A percentile compares a stretch with the other conserved stretches of the same genome.
Conservation (phyloP, 2,888 invertebrate genomes). For the Parnassius glacialis region DNA sequence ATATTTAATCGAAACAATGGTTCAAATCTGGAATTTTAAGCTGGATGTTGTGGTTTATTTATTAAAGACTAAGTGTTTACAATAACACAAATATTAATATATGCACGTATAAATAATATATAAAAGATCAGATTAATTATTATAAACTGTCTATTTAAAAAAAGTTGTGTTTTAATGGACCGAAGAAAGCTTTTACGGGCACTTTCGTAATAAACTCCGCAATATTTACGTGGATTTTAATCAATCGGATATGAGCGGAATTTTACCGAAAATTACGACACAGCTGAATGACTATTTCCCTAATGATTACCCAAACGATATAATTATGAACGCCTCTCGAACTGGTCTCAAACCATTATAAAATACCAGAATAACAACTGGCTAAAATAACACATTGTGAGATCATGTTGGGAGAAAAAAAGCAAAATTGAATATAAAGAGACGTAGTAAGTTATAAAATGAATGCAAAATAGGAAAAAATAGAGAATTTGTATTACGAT, state of each 20-base stretch:
- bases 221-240: constrained; percentile 16
- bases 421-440: constrained; percentile 27
- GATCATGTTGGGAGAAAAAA: not conserved
- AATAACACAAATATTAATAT: no score
- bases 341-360: constrained; percentile 10
- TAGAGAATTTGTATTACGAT: no score
- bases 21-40: no score
- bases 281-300: constrained; percentile 13
- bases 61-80: no score
- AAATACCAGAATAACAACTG: constrained; percentile 1
- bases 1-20: no score
- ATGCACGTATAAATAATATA: no score
- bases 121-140: no score
- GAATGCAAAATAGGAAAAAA: not conserved
- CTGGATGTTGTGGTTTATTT: no score
- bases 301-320: constrained; percentile 18
- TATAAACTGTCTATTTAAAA: no score
- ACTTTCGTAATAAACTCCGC: not conserved
- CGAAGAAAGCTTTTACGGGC: no score
- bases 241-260: constrained; percentile 18
- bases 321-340: constrained; percentile 5
- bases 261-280: constrained; percentile 27
- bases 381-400: constrained; percentile 1
- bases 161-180: no score
- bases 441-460: not conserved